Evolutionary conservation across 53 echinoderm and acorn worm species (phyloP).

Genomic region (Actinopyga echinites): DNA sequence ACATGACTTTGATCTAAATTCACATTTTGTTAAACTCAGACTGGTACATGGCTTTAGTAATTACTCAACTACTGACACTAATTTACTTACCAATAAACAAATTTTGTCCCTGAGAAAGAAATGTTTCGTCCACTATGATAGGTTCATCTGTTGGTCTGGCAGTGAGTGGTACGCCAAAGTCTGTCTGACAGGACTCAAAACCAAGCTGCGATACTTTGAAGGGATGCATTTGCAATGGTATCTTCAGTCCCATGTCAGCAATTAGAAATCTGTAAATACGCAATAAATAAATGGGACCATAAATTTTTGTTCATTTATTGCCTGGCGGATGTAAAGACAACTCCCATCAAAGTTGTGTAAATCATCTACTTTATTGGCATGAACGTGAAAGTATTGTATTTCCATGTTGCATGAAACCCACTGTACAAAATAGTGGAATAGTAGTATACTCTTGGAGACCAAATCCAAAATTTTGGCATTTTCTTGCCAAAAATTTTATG

Average conservation of each 20-base stretch:
- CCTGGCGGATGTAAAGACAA: no score
- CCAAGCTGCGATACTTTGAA: conserved; percentile 72
- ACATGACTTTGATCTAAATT: no score
- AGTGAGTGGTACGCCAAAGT: conserved; percentile 56
- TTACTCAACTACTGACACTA: background rate
- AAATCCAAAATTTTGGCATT: no score
- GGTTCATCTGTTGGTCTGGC: conserved; percentile 43
- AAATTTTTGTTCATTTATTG: background rate
- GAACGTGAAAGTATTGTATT: no score
- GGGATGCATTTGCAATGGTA: conserved; percentile 71
- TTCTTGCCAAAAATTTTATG: no score
- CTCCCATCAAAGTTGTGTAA: no score
- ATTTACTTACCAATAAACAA: conserved; percentile 91
- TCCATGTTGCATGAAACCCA: no score
- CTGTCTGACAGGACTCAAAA: conserved; percentile 79
- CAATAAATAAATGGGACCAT: background rate
- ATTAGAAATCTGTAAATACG: conserved; percentile 72
- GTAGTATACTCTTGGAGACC: no score
- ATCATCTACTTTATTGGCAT: no score
- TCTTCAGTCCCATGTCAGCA: conserved; percentile 34
- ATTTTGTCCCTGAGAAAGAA: conserved; percentile 77
- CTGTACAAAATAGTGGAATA: no score
- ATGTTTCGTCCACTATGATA: conserved; percentile 67
- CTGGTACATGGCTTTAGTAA: background rate
- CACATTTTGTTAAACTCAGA: no score